Conservation (phyloP, 2,113 vertebrate species). For the Dromas ardeola region DNA sequence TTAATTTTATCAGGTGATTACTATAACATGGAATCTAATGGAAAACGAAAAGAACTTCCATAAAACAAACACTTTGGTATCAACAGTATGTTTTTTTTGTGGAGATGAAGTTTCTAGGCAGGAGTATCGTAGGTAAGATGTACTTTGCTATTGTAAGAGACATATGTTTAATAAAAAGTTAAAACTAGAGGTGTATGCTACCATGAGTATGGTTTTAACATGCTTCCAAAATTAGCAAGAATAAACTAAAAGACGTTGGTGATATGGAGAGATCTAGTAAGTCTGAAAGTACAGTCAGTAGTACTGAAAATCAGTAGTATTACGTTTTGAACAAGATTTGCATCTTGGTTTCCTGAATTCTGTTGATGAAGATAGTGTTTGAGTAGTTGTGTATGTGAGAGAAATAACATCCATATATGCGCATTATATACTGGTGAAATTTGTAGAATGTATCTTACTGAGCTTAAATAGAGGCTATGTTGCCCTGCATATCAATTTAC, state of each 20-base stretch:
- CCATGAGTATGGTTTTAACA: not conserved
- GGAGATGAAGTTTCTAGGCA: conserved; percentile 94
- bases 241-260: not conserved
- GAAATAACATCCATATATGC: not conserved
- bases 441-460: not conserved
- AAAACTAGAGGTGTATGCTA: not conserved
- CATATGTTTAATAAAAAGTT: not conserved
- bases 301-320: not conserved
- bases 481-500: not conserved
- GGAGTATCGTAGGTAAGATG: conserved; percentile 87
- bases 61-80: conserved; percentile 67
- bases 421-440: not conserved
- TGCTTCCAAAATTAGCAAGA: not conserved
- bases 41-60: conserved; percentile 65
- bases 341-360: not conserved
- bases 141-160: not conserved
- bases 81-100: conserved; percentile 87
- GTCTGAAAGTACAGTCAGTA: no score
- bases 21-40: conserved; percentile 78
- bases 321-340: not conserved
- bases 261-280: not conserved
- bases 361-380: not conserved
- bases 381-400: not conserved
- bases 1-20: conserved; percentile 80
- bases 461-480: not conserved